Percentiles rank a stretch among this genome's conserved stretches.
These are phyloP conservation scores for Petrocephalus sullivani DNA, from an alignment of 2,797 vertebrate genomes.

Conservation along the genomic window DNA sequence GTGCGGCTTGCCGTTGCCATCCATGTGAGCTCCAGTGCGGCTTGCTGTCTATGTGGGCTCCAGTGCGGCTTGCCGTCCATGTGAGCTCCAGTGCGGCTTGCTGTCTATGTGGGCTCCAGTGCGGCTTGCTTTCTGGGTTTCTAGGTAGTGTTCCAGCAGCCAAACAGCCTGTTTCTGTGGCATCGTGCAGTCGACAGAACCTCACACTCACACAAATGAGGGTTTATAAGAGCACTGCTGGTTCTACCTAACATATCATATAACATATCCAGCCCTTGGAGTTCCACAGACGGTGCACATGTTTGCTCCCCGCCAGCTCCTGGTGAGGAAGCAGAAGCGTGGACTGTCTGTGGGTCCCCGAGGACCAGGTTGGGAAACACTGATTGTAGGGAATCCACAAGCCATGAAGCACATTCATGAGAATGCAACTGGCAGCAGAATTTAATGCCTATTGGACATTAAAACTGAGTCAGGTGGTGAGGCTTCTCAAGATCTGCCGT, in stretches of 20 bases:
- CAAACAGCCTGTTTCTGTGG: neutral
- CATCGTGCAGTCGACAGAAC: neutral
- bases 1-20: too few species aligned
- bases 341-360: too few species aligned
- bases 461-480: neutral
- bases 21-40: too few species aligned
- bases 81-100: neutral
- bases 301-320: too few species aligned
- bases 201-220: neutral
- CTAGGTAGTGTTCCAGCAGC: neutral
- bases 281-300: too few species aligned
- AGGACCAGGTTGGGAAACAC: too few species aligned
- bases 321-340: too few species aligned
- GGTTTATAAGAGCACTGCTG: neutral
- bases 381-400: neutral
- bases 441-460: neutral
- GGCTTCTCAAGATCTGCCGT: neutral
- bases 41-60: too few species aligned
- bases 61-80: neutral
- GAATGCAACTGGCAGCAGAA: neutral
- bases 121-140: neutral
- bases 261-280: too few species aligned
- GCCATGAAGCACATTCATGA: neutral
- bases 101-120: neutral
- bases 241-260: neutral